phyloP scores from a whole-genome alignment of 1,140 invertebrate species.

The Hirudo medicinalis region DNA sequence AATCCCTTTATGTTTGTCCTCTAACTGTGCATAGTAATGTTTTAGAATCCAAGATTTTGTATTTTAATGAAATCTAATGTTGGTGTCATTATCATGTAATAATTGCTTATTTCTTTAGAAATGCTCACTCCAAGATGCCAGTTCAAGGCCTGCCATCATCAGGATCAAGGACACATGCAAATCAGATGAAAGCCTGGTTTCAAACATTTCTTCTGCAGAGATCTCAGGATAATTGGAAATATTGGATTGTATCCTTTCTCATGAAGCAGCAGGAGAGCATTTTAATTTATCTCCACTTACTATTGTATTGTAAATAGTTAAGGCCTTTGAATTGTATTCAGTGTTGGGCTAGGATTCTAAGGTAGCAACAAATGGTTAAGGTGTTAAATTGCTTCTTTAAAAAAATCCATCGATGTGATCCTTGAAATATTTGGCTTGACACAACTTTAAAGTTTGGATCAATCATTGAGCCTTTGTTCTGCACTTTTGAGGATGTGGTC shows the following conservation, averaged over 20 bases:
- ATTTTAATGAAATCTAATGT: too few relatives aligned
- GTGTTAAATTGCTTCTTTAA: background rate
- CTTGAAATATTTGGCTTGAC: background rate
- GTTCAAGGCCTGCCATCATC: conserved; percentile 71
- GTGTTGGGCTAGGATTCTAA: too few relatives aligned
- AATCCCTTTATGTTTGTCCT: background rate
- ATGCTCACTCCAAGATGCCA: conserved; percentile 78
- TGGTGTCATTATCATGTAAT: background rate
- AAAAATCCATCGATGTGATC: background rate
- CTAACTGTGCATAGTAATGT: background rate
- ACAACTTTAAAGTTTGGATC: background rate
- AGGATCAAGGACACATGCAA: conserved; percentile 61
- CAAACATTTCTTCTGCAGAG: conserved; percentile 72
- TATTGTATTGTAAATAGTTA: background rate
- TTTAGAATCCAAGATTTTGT: too few relatives aligned
- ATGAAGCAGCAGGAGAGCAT: too few relatives aligned
- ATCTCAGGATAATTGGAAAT: conserved; percentile 88
- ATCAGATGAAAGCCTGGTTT: conserved; percentile 86
- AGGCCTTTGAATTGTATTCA: background rate
- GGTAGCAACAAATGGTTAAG: background rate
- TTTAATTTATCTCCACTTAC: conserved; percentile 1
- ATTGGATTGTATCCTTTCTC: conserved; percentile 74
- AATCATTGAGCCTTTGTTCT: conserved; percentile 1
- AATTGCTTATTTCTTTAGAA: conserved; percentile 42
- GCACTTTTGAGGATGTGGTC: background rate